A percentile compares a stretch with the other conserved stretches of the same genome.
phyloP scores from a whole-genome alignment of 2,113 vertebrate species.

The Etia nguti region DNA sequence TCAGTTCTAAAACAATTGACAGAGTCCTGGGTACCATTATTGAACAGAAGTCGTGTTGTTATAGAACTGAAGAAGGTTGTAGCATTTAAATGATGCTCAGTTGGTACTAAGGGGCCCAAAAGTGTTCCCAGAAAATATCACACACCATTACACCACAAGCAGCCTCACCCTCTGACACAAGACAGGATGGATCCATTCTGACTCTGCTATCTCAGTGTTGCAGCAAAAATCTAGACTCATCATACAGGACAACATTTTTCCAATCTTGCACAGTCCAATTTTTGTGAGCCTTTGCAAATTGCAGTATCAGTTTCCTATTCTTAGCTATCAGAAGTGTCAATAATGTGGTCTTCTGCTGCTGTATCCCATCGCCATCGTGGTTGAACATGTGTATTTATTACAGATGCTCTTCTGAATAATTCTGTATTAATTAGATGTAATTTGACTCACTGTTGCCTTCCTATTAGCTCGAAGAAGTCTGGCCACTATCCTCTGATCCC shows the following conservation, averaged over 20 bases:
- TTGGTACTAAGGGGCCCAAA: background rate
- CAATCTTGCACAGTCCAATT: background rate
- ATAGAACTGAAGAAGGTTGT: background rate
- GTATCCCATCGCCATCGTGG: background rate
- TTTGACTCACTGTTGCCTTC: background rate
- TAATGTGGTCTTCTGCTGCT: background rate
- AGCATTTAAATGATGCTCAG: background rate
- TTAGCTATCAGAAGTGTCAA: background rate
- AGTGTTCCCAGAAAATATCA: background rate
- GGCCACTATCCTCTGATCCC: background rate
- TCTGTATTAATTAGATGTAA: background rate
- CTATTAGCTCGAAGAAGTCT: fast-evolving
- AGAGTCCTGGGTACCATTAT: background rate
- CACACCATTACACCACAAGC: background rate
- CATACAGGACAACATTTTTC: background rate
- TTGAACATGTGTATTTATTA: background rate
- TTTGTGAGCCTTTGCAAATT: background rate
- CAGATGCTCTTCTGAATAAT: background rate
- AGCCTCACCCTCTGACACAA: background rate
- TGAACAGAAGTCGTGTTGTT: background rate
- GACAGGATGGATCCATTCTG: background rate
- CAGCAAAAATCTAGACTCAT: background rate
- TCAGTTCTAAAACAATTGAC: background rate
- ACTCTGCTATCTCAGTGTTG: background rate
- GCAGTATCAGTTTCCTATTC: background rate